These are phyloP conservation scores for Ochotona curzoniae DNA, from an alignment of 2,113 vertebrate species.

Conservation along the genomic window DNA sequence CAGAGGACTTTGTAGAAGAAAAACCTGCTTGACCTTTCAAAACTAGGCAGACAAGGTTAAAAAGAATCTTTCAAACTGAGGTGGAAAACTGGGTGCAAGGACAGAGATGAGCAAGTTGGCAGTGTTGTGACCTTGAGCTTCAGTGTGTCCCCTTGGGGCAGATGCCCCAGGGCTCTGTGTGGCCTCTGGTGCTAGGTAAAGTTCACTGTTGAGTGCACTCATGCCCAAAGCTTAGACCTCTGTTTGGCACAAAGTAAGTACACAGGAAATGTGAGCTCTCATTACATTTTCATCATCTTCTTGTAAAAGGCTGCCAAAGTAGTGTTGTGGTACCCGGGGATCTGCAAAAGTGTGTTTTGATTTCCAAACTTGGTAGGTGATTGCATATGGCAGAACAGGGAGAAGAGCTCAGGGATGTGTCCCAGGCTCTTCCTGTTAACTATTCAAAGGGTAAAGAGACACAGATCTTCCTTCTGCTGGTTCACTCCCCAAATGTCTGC, in stretches of 20 bases:
- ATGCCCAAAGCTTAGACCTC: conserved; percentile 21
- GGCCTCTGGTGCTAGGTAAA: neutral
- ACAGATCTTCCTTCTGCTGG: no score
- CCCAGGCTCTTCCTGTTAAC: neutral
- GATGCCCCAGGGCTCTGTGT: conserved; percentile 8
- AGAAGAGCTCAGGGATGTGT: neutral
- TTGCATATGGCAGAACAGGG: neutral
- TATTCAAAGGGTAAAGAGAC: no score
- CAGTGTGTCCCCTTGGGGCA: neutral
- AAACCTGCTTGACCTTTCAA: neutral
- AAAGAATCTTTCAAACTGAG: conserved; percentile 19
- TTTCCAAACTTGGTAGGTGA: conserved; percentile 22
- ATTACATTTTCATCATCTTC: neutral
- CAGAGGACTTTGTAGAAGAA: conserved; percentile 38
- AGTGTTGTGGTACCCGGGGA: neutral
- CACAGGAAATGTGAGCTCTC: neutral
- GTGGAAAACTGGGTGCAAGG: neutral
- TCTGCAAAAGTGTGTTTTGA: conserved; percentile 31
- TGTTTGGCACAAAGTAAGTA: conserved; percentile 3
- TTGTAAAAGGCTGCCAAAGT: neutral
- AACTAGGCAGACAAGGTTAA: neutral
- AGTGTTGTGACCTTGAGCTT: conserved; percentile 24
- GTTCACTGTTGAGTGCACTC: neutral
- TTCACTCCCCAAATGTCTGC: no score
- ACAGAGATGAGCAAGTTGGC: neutral